Evolutionary conservation across 35 echinoderm and acorn worm species (phyloP), one percentile per base, ranked within the genome.

Genomic region (Nesometra sesokonis): DNA sequence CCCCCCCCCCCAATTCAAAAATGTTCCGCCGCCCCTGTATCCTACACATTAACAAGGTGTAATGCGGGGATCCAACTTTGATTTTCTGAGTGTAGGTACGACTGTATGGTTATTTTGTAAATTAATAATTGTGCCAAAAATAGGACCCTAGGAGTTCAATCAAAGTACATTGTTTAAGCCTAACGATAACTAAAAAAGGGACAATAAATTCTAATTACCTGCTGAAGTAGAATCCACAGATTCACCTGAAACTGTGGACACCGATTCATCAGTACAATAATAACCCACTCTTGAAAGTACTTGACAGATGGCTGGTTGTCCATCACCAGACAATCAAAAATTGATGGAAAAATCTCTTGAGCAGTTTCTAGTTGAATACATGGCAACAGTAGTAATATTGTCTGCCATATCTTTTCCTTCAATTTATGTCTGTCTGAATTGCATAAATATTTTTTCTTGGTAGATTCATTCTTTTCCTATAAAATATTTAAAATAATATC

Each of bases 331-430:
- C 34, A 30, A 11, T 39, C 35, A 34, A 83, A 0, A 37, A 37
- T 38, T 83, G 34, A 15, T 39, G n/a, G 34, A 15, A 83, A 30
- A 35, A 83, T 37, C n/a, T 30, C n/a, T 39, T 83, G 17, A 37
- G 81, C 34, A 67, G 52, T 67, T 67, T 67, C 7, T 3, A 37
- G 34, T 13, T 39, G 17, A 29, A 83, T 23, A 34, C 33, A 34
- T 83, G 81, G 81, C 35, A 37, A 38, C 9, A 83, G 81, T 23
- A 83, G 7, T 35, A 83, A 23, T 5, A 83, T 36, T 21, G 81
- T 83, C 35, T 83, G 81, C 81, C 81, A 83, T 23, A 83, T 83
- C 37, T 38, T 83, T 27, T 83, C 34, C 23, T 83, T 83, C 17
- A 83, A 23, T 37, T 35, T 11, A 83, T 83, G 81, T 39, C 7